Evolutionary conservation across 2,888 invertebrate genomes (phyloP), one percentile per base, ranked within the genome.

Genomic region (Synergus laeviventris): DNA sequence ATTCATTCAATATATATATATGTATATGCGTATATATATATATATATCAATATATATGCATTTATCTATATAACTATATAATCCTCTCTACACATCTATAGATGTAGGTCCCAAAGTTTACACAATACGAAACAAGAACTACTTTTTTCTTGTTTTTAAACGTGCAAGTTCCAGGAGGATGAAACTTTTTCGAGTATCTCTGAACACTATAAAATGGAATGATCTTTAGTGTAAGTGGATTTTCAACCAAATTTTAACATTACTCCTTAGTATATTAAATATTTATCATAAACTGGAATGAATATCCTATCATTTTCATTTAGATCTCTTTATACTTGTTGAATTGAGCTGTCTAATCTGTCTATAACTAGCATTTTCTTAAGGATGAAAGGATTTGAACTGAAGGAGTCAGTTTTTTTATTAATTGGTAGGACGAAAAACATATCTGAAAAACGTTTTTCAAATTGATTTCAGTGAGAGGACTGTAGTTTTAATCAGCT

Each of bases 1-100:
- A 86, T 87, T 85, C 85, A 86, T 85, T 82, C 84, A 83, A 83
- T 78, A 80, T 83, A 80, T 77, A 83, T 76, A 76, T 78, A 64
- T n/a, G n/a, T n/a, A n/a, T n/a, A n/a, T n/a, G n/a, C n/a, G n/a
- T n/a, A n/a, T n/a, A n/a, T n/a, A n/a, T n/a, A 83, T 78, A 80
- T 83, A 80, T 77, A 83, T 76, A 76, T 78, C n/a, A 64, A 80
- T 83, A 80, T 77, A 83, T 76, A 76, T 78, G 61, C 78, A 73
- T 70, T 60, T 64, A 54, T n/a, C n/a, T 9, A 49, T 49, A 49
- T 49, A 9, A 31, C 31, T 18, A 9, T 49, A 18, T 18, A 18
- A 18, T 62, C 66, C 74, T 61, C 45, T 54, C 45, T 54, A 38
- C 74, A 73, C 66, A 74, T 74, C 61, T 73, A n/a, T n/a, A 31